Conservation (phyloP, 2,888 invertebrate genomes). For the Scotopteryx bipunctaria region DNA sequence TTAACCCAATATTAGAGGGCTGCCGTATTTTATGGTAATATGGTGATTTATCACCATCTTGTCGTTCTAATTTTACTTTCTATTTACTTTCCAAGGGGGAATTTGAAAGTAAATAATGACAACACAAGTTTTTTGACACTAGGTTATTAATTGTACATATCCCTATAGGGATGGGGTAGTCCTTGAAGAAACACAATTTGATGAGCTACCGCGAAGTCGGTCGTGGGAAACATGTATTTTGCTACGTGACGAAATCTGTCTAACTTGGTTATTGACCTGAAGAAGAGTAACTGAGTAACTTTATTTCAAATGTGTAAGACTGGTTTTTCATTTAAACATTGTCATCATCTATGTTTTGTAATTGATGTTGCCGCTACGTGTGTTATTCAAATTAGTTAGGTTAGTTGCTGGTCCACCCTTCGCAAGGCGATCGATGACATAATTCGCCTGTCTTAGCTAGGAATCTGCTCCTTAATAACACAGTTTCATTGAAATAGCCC, state of each 20-base stretch:
- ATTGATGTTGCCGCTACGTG: not conserved
- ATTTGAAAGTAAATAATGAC: slow-evolving; percentile 23
- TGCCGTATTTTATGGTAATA: slow-evolving; percentile 42
- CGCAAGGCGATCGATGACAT: slow-evolving; percentile 19
- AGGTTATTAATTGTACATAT: slow-evolving; percentile 16
- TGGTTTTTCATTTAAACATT: slow-evolving; percentile 1
- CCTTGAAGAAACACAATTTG: slow-evolving; percentile 4
- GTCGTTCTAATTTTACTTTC: slow-evolving; percentile 32
- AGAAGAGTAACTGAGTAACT: too few relatives aligned
- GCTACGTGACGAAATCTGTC: too few relatives aligned
- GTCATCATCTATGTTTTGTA: slow-evolving; percentile 2
- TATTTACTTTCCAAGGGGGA: slow-evolving; percentile 25
- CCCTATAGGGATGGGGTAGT: not conserved
- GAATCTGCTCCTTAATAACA: slow-evolving; percentile 13
- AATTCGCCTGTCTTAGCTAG: slow-evolving; percentile 13
- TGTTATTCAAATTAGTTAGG: slow-evolving; percentile 6
- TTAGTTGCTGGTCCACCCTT: slow-evolving; percentile 11
- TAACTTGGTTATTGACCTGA: too few relatives aligned
- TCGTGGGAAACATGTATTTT: too few relatives aligned
- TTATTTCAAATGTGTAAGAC: too few relatives aligned
- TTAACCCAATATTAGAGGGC: slow-evolving; percentile 40
- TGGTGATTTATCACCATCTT: slow-evolving; percentile 35
- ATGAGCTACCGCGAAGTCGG: too few relatives aligned
- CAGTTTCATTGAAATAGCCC: slow-evolving; percentile 13
- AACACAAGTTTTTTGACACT: slow-evolving; percentile 17